Evolutionary conservation across 2,113 vertebrate species (phyloP).

Genomic region (Campylomormyrus tamandua): DNA sequence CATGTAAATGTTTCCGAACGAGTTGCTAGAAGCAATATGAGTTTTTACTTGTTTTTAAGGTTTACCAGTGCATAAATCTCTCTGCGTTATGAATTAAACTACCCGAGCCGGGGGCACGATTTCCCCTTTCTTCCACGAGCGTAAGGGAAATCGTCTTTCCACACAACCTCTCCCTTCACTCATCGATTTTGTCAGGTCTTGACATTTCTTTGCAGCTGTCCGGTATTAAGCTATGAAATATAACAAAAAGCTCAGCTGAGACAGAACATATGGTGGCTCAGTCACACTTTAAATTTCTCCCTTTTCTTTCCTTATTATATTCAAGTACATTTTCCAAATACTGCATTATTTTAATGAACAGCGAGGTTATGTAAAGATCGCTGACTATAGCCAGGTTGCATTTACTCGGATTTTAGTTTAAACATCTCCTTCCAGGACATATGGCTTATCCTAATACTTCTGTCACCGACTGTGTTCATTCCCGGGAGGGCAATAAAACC

Average conservation of each 20-base stretch:
- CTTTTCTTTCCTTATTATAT: neutral
- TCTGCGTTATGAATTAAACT: neutral
- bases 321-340: neutral
- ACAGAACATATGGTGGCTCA: constrained; percentile 35
- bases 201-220: constrained; percentile 57
- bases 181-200: constrained; percentile 43
- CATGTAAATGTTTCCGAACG: constrained; percentile 10
- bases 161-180: constrained; percentile 42
- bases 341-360: neutral
- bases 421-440: neutral
- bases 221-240: constrained; percentile 28
- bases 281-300: constrained; percentile 1
- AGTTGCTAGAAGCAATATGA: neutral
- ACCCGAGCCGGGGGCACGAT: constrained; percentile 26
- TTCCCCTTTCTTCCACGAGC: constrained; percentile 15
- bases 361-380: constrained; percentile 1
- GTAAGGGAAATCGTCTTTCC: constrained; percentile 31
- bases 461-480: neutral
- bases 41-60: neutral
- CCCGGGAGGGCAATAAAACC: neutral
- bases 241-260: constrained; percentile 21
- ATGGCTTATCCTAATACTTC: neutral
- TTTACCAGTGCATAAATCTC: neutral
- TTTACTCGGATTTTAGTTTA: neutral
- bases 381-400: neutral